Percentiles rank a stretch among this genome's conserved stretches.
phyloP scores from a whole-genome alignment of 2,888 invertebrate species.

The Germaria angustata region DNA sequence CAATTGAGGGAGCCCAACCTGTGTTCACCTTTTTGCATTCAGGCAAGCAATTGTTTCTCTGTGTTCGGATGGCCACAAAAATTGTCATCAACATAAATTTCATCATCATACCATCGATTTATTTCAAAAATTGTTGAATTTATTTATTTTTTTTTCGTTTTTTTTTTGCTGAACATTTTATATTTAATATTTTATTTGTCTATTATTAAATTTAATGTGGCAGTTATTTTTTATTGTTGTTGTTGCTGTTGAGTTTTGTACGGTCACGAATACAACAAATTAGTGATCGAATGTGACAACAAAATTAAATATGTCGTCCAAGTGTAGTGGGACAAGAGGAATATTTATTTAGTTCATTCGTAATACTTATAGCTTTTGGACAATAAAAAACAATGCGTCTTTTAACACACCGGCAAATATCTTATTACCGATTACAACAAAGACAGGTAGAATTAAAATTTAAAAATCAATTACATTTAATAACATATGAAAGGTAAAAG shows the following conservation, averaged over 20 bases:
- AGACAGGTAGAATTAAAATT: no score
- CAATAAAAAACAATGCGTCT: no score
- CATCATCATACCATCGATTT: conserved; percentile 56
- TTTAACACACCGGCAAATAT: no score
- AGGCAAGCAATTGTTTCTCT: not conserved
- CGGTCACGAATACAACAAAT: conserved; percentile 70
- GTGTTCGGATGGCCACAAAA: conserved; percentile 51
- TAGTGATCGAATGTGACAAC: conserved; percentile 78
- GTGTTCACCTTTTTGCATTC: conserved; percentile 2
- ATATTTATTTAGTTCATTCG: no score
- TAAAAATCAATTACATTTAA: no score
- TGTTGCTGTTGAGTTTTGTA: conserved; percentile 10
- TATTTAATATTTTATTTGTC: conserved; percentile 40
- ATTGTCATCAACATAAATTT: conserved; percentile 63
- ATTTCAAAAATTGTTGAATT: conserved; percentile 10
- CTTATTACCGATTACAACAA: no score
- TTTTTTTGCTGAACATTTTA: conserved; percentile 36
- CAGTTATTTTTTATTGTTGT: not conserved
- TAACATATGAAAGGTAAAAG: no score
- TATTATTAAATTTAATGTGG: conserved; percentile 40
- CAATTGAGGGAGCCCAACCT: not conserved
- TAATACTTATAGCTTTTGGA: no score
- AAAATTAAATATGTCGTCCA: conserved; percentile 76
- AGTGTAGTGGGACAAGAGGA: conserved; percentile 67
- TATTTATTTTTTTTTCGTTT: not conserved